Conservation (phyloP, 2,797 vertebrate species). For the Hippoglossus hippoglossus region DNA sequence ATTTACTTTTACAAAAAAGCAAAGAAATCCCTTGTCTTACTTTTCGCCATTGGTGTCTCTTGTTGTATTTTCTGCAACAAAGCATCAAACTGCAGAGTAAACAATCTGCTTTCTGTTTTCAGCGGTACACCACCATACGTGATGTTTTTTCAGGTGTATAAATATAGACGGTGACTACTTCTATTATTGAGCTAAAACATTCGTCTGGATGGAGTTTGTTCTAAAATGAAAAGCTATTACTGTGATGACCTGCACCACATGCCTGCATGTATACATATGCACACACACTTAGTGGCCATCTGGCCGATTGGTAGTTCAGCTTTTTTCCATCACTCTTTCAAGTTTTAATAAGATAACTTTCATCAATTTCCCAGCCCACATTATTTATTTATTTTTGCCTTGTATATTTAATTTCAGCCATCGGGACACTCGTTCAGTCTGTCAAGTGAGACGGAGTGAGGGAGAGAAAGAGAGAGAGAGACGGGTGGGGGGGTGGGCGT, state of each 20-base stretch:
- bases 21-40: too few species aligned
- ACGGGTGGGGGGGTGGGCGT: slow-evolving; percentile 38
- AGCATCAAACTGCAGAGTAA: too few species aligned
- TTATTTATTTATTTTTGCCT: slow-evolving; percentile 71
- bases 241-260: background rate
- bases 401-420: slow-evolving; percentile 74
- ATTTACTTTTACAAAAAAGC: too few species aligned
- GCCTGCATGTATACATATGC: background rate
- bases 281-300: slow-evolving; percentile 37
- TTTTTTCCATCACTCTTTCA: slow-evolving; percentile 74
- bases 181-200: too few species aligned
- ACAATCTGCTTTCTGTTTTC: too few species aligned
- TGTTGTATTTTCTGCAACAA: too few species aligned
- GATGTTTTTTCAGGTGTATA: too few species aligned
- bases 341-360: slow-evolving; percentile 83
- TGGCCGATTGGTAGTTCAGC: slow-evolving; percentile 43
- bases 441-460: slow-evolving; percentile 55
- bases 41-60: too few species aligned
- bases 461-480: slow-evolving; percentile 38
- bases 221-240: too few species aligned
- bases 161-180: too few species aligned
- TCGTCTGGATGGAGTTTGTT: too few species aligned
- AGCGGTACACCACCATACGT: too few species aligned
- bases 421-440: slow-evolving; percentile 66
- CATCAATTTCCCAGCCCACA: slow-evolving; percentile 56